Percentiles rank a stretch among this genome's conserved stretches.
Evolutionary conservation across 92 coral and sea anemone genomes (phyloP).

Genomic region (Phenganax stokvisi): DNA sequence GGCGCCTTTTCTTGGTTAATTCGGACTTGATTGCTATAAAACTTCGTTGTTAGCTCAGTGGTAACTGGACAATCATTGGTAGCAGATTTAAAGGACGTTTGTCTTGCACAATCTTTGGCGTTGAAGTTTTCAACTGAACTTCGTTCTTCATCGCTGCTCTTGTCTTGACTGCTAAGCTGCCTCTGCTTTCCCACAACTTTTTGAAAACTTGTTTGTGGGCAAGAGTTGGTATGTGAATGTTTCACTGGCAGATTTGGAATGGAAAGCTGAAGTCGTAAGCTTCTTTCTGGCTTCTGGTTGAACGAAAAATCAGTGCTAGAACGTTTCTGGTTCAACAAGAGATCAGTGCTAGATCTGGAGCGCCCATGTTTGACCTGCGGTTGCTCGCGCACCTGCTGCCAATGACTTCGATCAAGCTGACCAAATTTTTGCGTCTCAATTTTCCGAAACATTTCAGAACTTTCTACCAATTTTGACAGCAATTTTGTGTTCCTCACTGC

Average conservation of each 20-base stretch:
- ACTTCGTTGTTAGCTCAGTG: too few relatives aligned
- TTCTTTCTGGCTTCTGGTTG: neutral
- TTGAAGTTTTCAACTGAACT: too few relatives aligned
- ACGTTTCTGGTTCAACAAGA: neutral
- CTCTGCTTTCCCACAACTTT: neutral
- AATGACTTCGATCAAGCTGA: neutral
- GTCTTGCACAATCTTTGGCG: too few relatives aligned
- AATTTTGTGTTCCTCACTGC: conserved; percentile 31
- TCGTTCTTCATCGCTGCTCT: neutral
- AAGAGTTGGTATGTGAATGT: conserved; percentile 21
- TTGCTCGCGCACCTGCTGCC: conserved; percentile 14
- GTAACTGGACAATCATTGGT: too few relatives aligned
- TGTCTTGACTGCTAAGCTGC: neutral
- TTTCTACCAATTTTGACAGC: conserved; percentile 26
- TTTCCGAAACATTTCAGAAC: conserved; percentile 22
- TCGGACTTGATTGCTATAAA: neutral
- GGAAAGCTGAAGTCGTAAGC: neutral
- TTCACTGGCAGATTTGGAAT: neutral
- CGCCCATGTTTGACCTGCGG: neutral
- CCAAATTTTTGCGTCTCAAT: neutral
- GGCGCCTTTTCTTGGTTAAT: too few relatives aligned
- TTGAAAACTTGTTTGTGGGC: neutral
- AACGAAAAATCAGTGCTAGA: neutral
- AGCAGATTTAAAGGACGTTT: too few relatives aligned
- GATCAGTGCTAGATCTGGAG: conserved; percentile 17